Base-by-base conservation (phyloP, 2,113 vertebrate species). In the Caracal caracal region DNA sequence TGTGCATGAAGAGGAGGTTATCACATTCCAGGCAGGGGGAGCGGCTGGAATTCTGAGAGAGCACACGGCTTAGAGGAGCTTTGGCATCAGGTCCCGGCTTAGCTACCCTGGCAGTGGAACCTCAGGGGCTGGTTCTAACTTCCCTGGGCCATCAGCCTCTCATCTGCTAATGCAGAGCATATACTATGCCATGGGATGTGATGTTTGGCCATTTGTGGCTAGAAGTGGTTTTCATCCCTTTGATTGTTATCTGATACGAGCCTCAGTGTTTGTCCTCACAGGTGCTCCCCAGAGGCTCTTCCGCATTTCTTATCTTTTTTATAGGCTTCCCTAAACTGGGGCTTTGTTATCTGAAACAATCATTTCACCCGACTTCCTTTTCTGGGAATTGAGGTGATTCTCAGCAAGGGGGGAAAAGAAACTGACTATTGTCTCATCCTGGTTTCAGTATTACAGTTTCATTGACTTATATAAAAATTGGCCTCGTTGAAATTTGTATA, bases 31-130 rank as follows among this genome's bases (percentile, higher is more conserved):
- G 13, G 30, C 9, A 4, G 24, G 8, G 66, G 16, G 30, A 20
- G 3, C 33, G 3, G 5, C 79, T 33, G 33, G 15, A 1, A 53
- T 22, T 61, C 92, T 35, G 35, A 59, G 33, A 16, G 40, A n/a
- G 43, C n/a, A 22, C 26, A 0, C 4, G 28, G 5, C 10, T 2
- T 0, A 9, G 51, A 5, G 16, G 49, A 56, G 8, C 56, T 83
- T 76, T 79, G 75, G 12, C 24, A 35, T 30, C 43, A n/a, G 37
- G 43, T 35, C 24, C 56, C 61, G 47, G 30, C 35, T 86, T 10
- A 49, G 63, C 71, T 37, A 1, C 5, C 7, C 61, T 35, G 22
- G 68, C 7, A 1, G 2, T 49, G 12, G 40, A 15, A 12, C 49
- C 47, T 61, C 53, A 17, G 87, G 28, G 30, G 33, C 11, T 3